Percentiles rank a stretch among this genome's conserved stretches.
These are phyloP conservation scores for Acanthaster planci DNA, from an alignment of 35 echinoderm and acorn worm genomes.

Conservation along the genomic window DNA sequence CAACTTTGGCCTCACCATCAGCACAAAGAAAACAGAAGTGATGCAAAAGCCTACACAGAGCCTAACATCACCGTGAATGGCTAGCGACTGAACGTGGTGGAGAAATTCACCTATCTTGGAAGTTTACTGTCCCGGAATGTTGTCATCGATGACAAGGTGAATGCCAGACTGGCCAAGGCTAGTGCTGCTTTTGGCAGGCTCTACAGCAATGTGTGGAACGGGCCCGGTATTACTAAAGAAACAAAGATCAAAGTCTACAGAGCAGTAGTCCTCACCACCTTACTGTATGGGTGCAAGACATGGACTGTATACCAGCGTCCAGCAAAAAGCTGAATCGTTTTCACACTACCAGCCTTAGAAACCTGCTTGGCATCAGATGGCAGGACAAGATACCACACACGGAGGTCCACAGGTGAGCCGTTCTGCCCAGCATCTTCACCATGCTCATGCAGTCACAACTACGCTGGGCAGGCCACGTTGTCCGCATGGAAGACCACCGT, in stretches of 20 bases:
- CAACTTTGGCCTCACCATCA: slow-evolving; percentile 35
- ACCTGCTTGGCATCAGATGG: not conserved
- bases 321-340: not conserved
- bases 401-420: not conserved
- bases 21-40: slow-evolving; percentile 47
- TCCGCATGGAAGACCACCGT: too few species aligned
- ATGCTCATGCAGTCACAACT: too few species aligned
- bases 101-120: not conserved
- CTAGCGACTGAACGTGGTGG: not conserved
- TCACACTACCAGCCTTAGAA: not conserved
- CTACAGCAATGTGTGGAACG: not conserved
- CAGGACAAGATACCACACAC: not conserved
- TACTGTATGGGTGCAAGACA: not conserved
- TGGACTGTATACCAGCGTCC: not conserved
- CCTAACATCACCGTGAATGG: not conserved
- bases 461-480: too few species aligned
- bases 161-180: not conserved
- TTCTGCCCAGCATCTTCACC: not conserved
- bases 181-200: not conserved
- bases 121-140: not conserved
- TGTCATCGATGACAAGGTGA: not conserved
- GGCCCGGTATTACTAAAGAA: not conserved
- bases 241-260: not conserved
- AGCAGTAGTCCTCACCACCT: not conserved
- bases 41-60: slow-evolving; percentile 1